A percentile compares a stretch with the other conserved stretches of the same genome.
Evolutionary conservation across 1,140 invertebrate species (phyloP).

Genomic region (Cheumatopsyche charites): DNA sequence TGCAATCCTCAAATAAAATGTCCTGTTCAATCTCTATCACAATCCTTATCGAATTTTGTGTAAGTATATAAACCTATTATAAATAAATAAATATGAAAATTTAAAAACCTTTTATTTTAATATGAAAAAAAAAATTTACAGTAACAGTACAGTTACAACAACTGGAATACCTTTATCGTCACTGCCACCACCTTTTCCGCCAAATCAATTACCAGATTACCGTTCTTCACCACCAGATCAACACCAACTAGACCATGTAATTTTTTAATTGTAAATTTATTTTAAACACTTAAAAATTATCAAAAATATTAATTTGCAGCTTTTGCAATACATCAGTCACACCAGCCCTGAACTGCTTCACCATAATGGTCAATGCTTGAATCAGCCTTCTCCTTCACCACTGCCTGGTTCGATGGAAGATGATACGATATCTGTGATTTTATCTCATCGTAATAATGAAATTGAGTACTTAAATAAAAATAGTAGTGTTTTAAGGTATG

Average conservation of each 20-base stretch:
- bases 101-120: not conserved
- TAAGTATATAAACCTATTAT: conserved; percentile 40
- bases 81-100: not conserved
- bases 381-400: conserved; percentile 73
- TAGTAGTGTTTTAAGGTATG: conserved; percentile 50
- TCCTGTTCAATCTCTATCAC: conserved; percentile 52
- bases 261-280: conserved; percentile 47
- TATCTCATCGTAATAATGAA: conserved; percentile 80
- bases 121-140: conserved; percentile 28
- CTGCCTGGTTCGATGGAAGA: conserved; percentile 74
- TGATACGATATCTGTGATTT: conserved; percentile 82
- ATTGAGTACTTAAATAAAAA: conserved; percentile 68
- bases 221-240: conserved; percentile 85
- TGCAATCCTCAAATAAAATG: conserved; percentile 65
- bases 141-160: conserved; percentile 40
- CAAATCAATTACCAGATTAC: conserved; percentile 78
- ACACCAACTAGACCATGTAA: conserved; percentile 92
- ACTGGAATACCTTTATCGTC: conserved; percentile 58
- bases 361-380: conserved; percentile 70
- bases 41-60: conserved; percentile 53
- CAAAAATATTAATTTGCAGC: conserved; percentile 57
- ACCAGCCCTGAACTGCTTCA: conserved; percentile 90
- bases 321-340: conserved; percentile 88
- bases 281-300: too few species aligned
- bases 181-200: conserved; percentile 60